A percentile compares a stretch with the other conserved stretches of the same genome.
Evolutionary conservation across 2,113 vertebrate genomes (phyloP).

Genomic region (Dendropsophus ebraccatus): DNA sequence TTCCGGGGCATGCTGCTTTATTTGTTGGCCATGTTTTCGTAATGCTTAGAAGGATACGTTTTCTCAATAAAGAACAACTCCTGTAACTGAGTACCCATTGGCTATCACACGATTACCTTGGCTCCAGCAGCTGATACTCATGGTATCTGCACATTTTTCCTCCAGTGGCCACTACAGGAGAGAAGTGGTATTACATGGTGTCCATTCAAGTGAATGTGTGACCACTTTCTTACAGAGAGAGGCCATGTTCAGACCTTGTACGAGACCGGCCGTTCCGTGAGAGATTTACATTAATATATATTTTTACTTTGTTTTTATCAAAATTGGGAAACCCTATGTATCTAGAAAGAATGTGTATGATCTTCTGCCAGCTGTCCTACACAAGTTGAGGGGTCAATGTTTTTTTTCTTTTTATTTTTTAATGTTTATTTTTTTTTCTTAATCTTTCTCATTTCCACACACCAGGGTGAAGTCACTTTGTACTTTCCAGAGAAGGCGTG

Average conservation of each 20-base stretch:
- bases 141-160: no score
- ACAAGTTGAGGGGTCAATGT: neutral
- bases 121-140: neutral
- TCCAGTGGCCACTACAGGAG: neutral
- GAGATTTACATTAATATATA: no score
- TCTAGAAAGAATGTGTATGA: no score
- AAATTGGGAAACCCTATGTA: no score
- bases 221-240: no score
- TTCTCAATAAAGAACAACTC: neutral
- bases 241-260: no score
- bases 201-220: neutral
- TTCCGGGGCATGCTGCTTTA: neutral
- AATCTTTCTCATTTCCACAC: neutral
- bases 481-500: constrained; percentile 15
- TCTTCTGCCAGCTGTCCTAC: no score
- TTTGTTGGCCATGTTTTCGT: no score
- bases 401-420: neutral
- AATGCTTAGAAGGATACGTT: no score
- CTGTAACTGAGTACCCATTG: neutral
- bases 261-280: no score
- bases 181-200: neutral
- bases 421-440: neutral
- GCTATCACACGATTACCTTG: neutral
- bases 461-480: constrained; percentile 14
- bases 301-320: no score